These are phyloP conservation scores for Melanotus villosus DNA, from an alignment of 2,888 invertebrate genomes.

Conservation along the genomic window DNA sequence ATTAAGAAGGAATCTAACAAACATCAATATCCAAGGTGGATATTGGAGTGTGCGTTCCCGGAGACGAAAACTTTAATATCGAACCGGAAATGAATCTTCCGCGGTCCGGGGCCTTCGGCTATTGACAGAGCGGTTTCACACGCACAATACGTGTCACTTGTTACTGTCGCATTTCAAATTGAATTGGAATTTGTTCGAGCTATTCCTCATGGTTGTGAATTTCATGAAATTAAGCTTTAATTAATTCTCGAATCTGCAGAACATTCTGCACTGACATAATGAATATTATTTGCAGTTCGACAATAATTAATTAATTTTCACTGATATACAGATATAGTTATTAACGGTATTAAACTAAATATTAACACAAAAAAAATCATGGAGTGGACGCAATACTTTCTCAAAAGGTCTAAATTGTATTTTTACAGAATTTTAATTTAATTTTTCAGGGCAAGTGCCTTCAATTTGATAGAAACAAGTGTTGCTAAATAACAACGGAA, in stretches of 20 bases:
- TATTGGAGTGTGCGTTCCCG: conserved; percentile 24
- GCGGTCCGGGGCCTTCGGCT: conserved; percentile 26
- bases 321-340: too few species aligned
- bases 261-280: neutral
- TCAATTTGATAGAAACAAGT: too few species aligned
- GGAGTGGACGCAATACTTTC: too few species aligned
- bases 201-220: neutral
- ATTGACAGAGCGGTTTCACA: conserved; percentile 35
- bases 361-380: too few species aligned
- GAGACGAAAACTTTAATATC: conserved; percentile 35
- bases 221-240: conserved; percentile 18
- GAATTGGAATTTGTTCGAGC: conserved; percentile 9
- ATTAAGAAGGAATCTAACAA: conserved; percentile 34
- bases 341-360: too few species aligned
- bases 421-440: too few species aligned
- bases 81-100: conserved; percentile 36
- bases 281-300: too few species aligned
- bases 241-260: neutral
- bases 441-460: too few species aligned
- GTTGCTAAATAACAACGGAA: too few species aligned
- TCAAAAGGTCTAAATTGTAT: too few species aligned
- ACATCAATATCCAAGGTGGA: conserved; percentile 32
- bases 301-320: too few species aligned
- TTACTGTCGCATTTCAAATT: conserved; percentile 35
- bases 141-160: conserved; percentile 37